Conservation (phyloP, 2,888 invertebrate species). For the Drosophila lutescens region DNA sequence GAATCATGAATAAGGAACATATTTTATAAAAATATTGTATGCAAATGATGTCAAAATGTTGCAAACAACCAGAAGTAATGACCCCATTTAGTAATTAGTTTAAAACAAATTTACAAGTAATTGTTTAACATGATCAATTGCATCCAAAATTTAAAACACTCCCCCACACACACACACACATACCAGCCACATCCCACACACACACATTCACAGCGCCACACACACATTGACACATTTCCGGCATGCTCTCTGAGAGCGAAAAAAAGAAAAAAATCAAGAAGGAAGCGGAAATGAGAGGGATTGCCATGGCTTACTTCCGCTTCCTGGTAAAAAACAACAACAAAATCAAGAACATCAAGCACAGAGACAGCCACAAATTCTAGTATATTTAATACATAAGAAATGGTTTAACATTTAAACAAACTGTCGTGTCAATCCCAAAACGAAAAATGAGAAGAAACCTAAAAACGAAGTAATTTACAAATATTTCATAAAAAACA, state of each 20-base stretch:
- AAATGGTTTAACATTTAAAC: conserved; percentile 26
- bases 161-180: conserved; percentile 31
- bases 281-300: conserved; percentile 41
- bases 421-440: conserved; percentile 49
- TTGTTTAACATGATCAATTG: conserved; percentile 73
- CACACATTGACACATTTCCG: conserved; percentile 41
- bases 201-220: conserved; percentile 21
- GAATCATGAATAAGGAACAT: conserved; percentile 62
- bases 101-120: conserved; percentile 78
- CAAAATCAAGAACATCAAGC: conserved; percentile 9
- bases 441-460: conserved; percentile 37
- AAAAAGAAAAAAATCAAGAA: conserved; percentile 29
- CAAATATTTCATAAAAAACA: conserved; percentile 47
- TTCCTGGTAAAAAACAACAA: conserved; percentile 21
- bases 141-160: conserved; percentile 30
- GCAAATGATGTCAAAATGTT: conserved; percentile 80
- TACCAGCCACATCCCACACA: conserved; percentile 33
- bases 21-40: conserved; percentile 80
- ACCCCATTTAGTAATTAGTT: conserved; percentile 78
- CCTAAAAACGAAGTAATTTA: conserved; percentile 64
- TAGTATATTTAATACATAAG: conserved; percentile 46
- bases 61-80: conserved; percentile 68
- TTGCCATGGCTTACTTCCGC: conserved; percentile 19
- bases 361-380: conserved; percentile 40
- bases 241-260: conserved; percentile 66